Conservation (phyloP, 1,140 invertebrate genomes). For the Sinella curviseta region DNA sequence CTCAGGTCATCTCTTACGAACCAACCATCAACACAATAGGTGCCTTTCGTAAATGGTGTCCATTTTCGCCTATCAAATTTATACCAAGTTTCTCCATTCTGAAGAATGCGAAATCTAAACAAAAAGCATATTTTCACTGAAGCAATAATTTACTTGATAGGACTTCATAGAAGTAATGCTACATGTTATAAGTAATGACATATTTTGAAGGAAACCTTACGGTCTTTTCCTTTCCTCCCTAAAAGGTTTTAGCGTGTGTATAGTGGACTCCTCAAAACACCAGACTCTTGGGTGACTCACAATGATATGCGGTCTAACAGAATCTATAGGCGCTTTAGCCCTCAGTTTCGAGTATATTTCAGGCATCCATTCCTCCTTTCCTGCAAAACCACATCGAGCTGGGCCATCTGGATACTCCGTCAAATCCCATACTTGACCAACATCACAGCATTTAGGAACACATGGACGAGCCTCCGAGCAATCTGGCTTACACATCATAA, state of each 20-base stretch:
- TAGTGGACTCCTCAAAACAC: not conserved
- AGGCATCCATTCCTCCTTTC: constrained; percentile 37
- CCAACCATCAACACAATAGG: constrained; percentile 37
- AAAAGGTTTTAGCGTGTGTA: not conserved
- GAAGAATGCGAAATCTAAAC: constrained; percentile 38
- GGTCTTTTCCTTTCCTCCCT: not conserved
- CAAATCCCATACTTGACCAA: constrained; percentile 42
- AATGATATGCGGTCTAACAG: not conserved
- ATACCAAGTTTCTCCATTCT: constrained; percentile 27
- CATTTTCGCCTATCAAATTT: constrained; percentile 36
- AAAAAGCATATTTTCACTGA: not conserved
- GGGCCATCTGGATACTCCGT: not conserved
- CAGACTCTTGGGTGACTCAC: not conserved
- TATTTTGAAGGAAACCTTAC: not conserved
- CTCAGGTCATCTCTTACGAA: not conserved
- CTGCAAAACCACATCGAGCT: constrained; percentile 28
- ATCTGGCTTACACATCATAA: constrained; percentile 36
- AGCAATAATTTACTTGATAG: too few relatives aligned
- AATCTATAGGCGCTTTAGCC: constrained; percentile 18
- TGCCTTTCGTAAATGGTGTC: constrained; percentile 10
- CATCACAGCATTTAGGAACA: constrained; percentile 42
- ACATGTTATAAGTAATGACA: not conserved
- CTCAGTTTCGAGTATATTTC: constrained; percentile 30
- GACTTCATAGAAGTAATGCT: too few relatives aligned
- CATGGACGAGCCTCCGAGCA: constrained; percentile 35